Evolutionary conservation across 2,888 invertebrate genomes (phyloP), one percentile per base, ranked within the genome.

Genomic region (Caenorhabditis sp.): DNA sequence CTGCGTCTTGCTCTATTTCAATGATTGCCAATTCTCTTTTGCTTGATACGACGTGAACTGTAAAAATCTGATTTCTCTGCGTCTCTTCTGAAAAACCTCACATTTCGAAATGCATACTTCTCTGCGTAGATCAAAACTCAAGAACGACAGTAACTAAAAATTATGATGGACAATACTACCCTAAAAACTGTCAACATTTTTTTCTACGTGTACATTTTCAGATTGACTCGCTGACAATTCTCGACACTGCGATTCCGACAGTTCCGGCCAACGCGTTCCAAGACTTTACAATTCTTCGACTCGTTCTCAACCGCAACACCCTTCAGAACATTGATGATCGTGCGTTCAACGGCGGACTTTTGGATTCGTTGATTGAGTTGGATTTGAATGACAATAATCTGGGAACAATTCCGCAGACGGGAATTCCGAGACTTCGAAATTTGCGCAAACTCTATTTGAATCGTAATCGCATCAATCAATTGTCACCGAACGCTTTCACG

Each of bases 301-400:
- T 87, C 19, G 87, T 87, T 10, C 76, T 88, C 61, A 88, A 87
- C 68, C 66, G 85, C 26, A 88, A 88, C 73, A 83, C 83, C 2
- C 79, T 88, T 27, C 73, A 73, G 23, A 67, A 77, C 37, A 83
- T 86, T 60, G 81, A 83, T 68, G 81, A 81, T 57, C 76, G 81
- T 14, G 86, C 88, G 17, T 88, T 88, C 72, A 83, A 84, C 58
- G 87, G 87, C 10, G 65, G 73, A 12, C 78, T 86, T 36, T 62
- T 85, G 37, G 83, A 86, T 57, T 86, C 86, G 2, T 76, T 88
- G 26, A 78, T 85, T 14, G 88, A 88, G 62, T 77, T 88, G 53
- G 88, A 88, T 60, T 71, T 88, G 50, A 83, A 82, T 59, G 86
- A 87, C 69, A 88, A 88, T 78, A 81, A 81, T 60, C 82, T 87